phyloP scores from a whole-genome alignment of 2,888 invertebrate genomes.

The Drosophila mulleri region DNA sequence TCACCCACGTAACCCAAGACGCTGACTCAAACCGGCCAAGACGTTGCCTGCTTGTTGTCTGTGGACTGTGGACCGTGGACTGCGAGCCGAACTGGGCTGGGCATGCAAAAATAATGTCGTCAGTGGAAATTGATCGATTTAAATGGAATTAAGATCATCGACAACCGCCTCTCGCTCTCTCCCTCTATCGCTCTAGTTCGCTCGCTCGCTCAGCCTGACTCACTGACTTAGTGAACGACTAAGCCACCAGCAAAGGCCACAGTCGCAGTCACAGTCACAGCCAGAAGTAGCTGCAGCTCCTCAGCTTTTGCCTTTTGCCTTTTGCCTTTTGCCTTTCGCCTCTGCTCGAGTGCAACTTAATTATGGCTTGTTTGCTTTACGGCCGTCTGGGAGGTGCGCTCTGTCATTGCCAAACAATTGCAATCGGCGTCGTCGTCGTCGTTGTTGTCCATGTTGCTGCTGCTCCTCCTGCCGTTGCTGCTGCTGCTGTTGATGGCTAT shows the following conservation, averaged over 20 bases:
- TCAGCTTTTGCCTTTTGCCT: conserved; percentile 17
- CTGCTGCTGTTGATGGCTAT: conserved; percentile 71
- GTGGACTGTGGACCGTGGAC: conserved; percentile 24
- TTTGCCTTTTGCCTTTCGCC: conserved; percentile 13
- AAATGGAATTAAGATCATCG: conserved; percentile 83
- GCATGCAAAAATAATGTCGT: conserved; percentile 81
- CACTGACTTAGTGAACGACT: conserved; percentile 80
- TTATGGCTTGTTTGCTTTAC: conserved; percentile 79
- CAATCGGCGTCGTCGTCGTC: conserved; percentile 35
- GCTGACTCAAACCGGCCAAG: conserved; percentile 55
- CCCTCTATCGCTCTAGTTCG: not conserved
- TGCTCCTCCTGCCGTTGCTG: conserved; percentile 31
- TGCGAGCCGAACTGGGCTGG: conserved; percentile 26
- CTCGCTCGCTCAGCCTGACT: conserved; percentile 54
- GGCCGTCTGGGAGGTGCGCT: conserved; percentile 79
- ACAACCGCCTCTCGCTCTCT: conserved; percentile 12
- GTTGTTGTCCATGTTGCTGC: conserved; percentile 44
- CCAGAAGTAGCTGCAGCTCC: conserved; percentile 22
- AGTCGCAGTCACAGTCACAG: not conserved
- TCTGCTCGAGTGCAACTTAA: conserved; percentile 71
- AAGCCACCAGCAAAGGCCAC: conserved; percentile 32
- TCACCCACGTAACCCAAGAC: conserved; percentile 74
- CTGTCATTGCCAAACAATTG: conserved; percentile 81
- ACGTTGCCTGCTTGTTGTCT: conserved; percentile 24
- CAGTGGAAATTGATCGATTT: conserved; percentile 82